Conservation (phyloP, 2,888 invertebrate species). For the Myopa tessellatipennis region DNA sequence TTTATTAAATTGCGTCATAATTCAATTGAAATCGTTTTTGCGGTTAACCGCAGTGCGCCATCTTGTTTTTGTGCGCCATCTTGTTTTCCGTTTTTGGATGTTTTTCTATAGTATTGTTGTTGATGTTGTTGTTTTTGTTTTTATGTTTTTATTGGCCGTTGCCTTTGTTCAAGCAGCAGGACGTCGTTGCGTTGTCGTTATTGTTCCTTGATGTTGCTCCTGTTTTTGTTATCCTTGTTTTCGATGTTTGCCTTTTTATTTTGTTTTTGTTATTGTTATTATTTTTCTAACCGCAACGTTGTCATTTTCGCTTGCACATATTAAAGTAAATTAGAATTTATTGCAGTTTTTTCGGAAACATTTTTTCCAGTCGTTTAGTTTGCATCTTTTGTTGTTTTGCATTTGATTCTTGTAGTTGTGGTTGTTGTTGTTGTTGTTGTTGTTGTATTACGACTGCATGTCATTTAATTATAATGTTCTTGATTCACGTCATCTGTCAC, state of each 20-base stretch:
- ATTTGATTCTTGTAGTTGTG: not conserved
- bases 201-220: not conserved
- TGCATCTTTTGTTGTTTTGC: not conserved
- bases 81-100: not conserved
- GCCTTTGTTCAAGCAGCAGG: too few species aligned
- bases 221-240: not conserved
- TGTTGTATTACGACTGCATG: not conserved
- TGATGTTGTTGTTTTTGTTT: not conserved
- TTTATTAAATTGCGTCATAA: constrained; percentile 36
- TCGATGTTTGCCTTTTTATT: not conserved
- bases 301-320: too few species aligned
- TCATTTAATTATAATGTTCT: too few species aligned
- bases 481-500: too few species aligned
- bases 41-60: constrained; percentile 37
- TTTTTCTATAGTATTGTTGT: not conserved
- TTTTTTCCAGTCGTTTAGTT: not conserved
- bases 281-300: too few species aligned
- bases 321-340: too few species aligned
- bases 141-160: not conserved
- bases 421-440: constrained; percentile 3
- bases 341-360: too few species aligned
- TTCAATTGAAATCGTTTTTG: constrained; percentile 36
- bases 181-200: too few species aligned
- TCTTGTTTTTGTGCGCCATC: constrained; percentile 6
- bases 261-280: too few species aligned